Evolutionary conservation across 2,888 invertebrate genomes (phyloP), one percentile per base, ranked within the genome.

Genomic region (Sycophila texana): DNA sequence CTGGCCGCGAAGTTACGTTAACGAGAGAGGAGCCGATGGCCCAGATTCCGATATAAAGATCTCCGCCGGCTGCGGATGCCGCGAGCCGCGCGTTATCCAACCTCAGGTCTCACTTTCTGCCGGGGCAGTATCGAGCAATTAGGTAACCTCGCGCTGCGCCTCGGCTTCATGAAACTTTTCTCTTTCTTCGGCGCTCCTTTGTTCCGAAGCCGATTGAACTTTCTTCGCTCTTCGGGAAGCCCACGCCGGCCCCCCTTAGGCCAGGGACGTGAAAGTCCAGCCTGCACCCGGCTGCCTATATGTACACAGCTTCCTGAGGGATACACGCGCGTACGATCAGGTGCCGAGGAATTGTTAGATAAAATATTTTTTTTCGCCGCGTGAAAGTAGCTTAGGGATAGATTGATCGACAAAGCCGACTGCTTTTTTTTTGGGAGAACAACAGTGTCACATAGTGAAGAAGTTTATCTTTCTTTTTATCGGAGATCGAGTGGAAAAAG

Each of bases 81-180:
- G 39, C 20, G 47, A 20, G 47, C 16, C 66, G 13, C 39, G 53
- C 70, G 72, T 79, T 79, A 75, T 75, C 75, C 75, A 75, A 79
- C 65, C 18, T 26, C 58, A 61, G 66, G 74, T 79, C 79, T 79
- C 75, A 75, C 79, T 79, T 79, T 79, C 75, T 68, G 75, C 57
- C 49, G 67, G 53, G 13, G 57, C 68, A 67, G 70, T 74, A 74
- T 75, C 71, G 71, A 72, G 72, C 79, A 79, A 79, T 79, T 79
- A 75, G 75, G 65, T 79, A 79, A 79, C 74, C 58, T 57, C 49
- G 47, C 26, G 14, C 51, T 16, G 20, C 55, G 18, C 51, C 39
- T 39, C 39, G 39, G 10, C 39, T 39, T 39, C 39, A 7, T 55
- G 20, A 39, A 72, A 77, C 58, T 65, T 71, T 67, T 77, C 77